A percentile compares a stretch with the other conserved stretches of the same genome.
Conservation (phyloP, 2,888 invertebrate genomes). For the Linnaemya tessellans region DNA sequence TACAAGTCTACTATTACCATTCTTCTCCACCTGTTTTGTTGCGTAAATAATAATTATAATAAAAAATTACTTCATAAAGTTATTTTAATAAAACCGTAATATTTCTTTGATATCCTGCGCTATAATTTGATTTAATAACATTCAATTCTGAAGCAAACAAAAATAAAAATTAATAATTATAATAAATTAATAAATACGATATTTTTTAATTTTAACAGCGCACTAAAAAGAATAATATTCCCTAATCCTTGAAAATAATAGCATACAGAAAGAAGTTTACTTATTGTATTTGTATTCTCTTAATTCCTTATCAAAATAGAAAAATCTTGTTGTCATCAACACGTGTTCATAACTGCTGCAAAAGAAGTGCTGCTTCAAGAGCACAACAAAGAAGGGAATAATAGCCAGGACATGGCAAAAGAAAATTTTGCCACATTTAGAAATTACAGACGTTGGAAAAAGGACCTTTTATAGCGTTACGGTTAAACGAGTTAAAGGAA, state of each 20-base stretch:
- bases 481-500: slow-evolving; percentile 60
- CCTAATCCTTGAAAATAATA: slow-evolving; percentile 22
- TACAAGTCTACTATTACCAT: too few species aligned
- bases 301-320: slow-evolving; percentile 45
- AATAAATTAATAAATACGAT: too few species aligned
- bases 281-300: slow-evolving; percentile 5
- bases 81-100: too few species aligned
- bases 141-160: neutral
- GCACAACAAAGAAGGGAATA: slow-evolving; percentile 39
- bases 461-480: slow-evolving; percentile 54
- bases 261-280: neutral
- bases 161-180: too few species aligned
- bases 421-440: slow-evolving; percentile 22
- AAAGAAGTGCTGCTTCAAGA: slow-evolving; percentile 55
- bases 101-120: too few species aligned
- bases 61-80: too few species aligned
- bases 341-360: slow-evolving; percentile 64
- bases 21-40: too few species aligned
- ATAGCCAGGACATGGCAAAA: slow-evolving; percentile 26
- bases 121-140: too few species aligned
- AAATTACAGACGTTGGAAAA: slow-evolving; percentile 27
- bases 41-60: too few species aligned
- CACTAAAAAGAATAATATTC: neutral
- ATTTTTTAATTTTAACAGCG: too few species aligned
- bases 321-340: slow-evolving; percentile 66